Evolutionary conservation across 2,797 vertebrate species (phyloP), one percentile per base, ranked within the genome.

Genomic region (Lepilemur septentrionalis): DNA sequence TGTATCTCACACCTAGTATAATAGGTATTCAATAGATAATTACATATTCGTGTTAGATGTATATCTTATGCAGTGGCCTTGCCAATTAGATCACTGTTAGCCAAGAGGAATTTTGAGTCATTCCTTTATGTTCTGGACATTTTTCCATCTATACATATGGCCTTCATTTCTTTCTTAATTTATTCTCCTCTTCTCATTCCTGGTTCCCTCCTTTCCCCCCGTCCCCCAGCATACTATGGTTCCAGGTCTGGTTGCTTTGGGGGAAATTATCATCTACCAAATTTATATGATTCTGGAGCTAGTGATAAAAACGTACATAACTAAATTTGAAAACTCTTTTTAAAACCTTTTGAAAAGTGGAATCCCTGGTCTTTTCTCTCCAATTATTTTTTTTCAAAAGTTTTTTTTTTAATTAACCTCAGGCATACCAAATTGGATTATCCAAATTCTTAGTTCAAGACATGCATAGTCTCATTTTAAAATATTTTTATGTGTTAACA

Each of bases 391-490:
- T 55, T 55, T 78, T 67, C 73, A 52, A 83, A 48, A 70, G 7
- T 2, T 18, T 41, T 52, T 18, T 61, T 55, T 38, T 25, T 38
- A 43, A 96, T 55, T 61, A 70, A 79, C 7, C 35, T 91, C 41
- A 75, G 0, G 3, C 61, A 17, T 79, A 50, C 22, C 28, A n/a
- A 78, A 92, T 20, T 82, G 9, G 50, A 38, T 32, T 78, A 69
- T 79, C 28, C n/a, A 70, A 84, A 84, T 48, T 89, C 35, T 91
- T 96, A 61, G 25, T 28, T 89, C 38, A 76, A 89, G 30, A 92
- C 22, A 8, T 52, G 15, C 22, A 48, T 12, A 30, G 46, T 59
- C 35, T 81, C 46, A 86, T 65, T 50, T 81, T 41, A 69, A 52
- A 90, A 43, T 1, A 13, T 46, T 80, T 79, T 69, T 48, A 48